A percentile compares a stretch with the other conserved stretches of the same genome.
Evolutionary conservation across 2,888 invertebrate species (phyloP).

Genomic region (Tipula lateralis): DNA sequence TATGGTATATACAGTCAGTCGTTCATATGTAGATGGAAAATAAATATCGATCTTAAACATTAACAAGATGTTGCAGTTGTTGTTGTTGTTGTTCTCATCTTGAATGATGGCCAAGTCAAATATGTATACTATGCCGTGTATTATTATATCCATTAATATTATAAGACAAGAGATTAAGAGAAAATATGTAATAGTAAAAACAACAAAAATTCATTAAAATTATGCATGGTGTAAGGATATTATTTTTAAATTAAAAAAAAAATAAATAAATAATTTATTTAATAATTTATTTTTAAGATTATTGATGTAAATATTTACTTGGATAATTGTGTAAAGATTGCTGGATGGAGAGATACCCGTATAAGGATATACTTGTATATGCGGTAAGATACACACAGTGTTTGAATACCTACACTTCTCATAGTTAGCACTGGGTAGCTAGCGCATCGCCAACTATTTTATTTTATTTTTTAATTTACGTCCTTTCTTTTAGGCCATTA

Average conservation of each 20-base stretch:
- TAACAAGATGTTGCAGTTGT: constrained; percentile 7
- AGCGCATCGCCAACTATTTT: too few relatives aligned
- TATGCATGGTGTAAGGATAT: neutral
- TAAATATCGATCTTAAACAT: neutral
- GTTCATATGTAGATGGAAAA: neutral
- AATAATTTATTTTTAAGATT: constrained; percentile 11
- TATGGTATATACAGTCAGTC: too few relatives aligned
- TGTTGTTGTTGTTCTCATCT: neutral
- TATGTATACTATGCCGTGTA: neutral
- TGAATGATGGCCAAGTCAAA: constrained; percentile 11
- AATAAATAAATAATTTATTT: neutral
- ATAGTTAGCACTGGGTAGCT: too few relatives aligned
- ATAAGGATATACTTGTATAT: neutral
- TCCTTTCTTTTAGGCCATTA: too few relatives aligned
- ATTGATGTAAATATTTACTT: constrained; percentile 19
- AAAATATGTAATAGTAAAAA: neutral
- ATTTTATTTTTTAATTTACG: too few relatives aligned
- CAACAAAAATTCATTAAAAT: constrained; percentile 4
- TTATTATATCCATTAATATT: neutral
- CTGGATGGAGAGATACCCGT: neutral
- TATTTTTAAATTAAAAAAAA: neutral
- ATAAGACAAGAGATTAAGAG: neutral
- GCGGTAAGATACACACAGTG: too few relatives aligned
- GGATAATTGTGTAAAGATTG: neutral
- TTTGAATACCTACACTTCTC: too few relatives aligned